Evolutionary conservation across 35 echinoderm and acorn worm species (phyloP).

Genomic region (Diadema setosum): DNA sequence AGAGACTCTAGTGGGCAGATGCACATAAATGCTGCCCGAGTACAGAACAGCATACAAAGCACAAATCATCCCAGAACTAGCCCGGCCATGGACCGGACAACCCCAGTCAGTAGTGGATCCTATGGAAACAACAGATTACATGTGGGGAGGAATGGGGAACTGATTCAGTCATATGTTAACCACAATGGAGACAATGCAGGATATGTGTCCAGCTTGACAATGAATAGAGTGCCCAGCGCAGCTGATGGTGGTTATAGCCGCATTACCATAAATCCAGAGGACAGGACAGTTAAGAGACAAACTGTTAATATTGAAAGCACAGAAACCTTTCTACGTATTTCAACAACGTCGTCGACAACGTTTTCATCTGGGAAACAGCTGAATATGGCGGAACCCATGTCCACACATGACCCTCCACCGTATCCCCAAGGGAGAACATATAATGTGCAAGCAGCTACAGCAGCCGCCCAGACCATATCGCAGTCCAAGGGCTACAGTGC

Average conservation of each 20-base stretch:
- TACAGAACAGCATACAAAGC: not conserved
- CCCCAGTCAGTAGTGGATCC: not conserved
- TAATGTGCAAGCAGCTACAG: conserved; percentile 7
- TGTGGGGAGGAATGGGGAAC: not conserved
- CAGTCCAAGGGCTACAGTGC: not conserved
- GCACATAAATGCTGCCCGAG: not conserved
- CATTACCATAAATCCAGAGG: conserved; percentile 50
- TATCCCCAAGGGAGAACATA: conserved; percentile 28
- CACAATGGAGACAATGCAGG: conserved; percentile 2
- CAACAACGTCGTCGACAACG: conserved; percentile 68
- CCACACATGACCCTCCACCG: not conserved
- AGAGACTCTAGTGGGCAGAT: not conserved
- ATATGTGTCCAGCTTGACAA: not conserved
- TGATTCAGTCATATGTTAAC: conserved; percentile 48
- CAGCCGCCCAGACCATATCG: conserved; percentile 18
- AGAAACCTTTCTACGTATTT: too few species aligned
- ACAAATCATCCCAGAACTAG: not conserved
- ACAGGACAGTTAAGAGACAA: conserved; percentile 50
- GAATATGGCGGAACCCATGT: not conserved
- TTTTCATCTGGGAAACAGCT: conserved; percentile 59
- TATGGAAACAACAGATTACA: not conserved
- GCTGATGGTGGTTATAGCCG: conserved; percentile 29
- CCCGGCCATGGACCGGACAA: not conserved
- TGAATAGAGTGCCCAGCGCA: conserved; percentile 15
- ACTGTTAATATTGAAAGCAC: conserved; percentile 72